Base-by-base conservation (phyloP, 1,140 invertebrate genomes). In the Drosophila sechellia region DNA sequence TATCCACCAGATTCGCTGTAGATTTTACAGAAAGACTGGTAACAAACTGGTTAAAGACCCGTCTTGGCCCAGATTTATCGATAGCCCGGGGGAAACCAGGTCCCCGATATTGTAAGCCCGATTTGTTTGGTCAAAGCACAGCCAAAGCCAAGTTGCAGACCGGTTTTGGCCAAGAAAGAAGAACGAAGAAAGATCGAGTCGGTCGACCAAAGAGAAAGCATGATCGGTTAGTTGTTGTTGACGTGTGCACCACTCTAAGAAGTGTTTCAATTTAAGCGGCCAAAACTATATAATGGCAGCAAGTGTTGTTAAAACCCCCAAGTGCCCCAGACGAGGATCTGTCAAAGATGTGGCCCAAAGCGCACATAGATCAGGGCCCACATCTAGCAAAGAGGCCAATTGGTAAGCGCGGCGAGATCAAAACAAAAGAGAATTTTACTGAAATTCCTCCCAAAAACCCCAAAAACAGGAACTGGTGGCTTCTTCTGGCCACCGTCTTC, bases 401-500 rank as follows among this genome's bases (percentile, higher is more conserved):
- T 66, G 83, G 81, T 85, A 45, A 73, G 71, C 48, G 17, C 1
- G 10, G 5, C 35, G 25, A 34, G 35, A 13, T 39, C 13, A 39
- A 39, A 39, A 13, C 12, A 39, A 39, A 25, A 65, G 65, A 68
- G 58, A 77, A 60, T 72, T 22, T n/a, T 53, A 72, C 58, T 61
- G 13, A 50, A 72, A 46, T 60, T 53, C 22, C 12, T 13, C n/a
- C 12, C 8, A 45, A 45, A 42, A 13, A 20, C 8, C 8, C 31
- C 2, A 31, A 5, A 25, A 57, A 8, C n/a, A 91, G 90, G 53
- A 77, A 64, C n/a, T 89, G 83, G 83, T 89, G 77, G 68, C 13
- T 69, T 0, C 56, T 83, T 1, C 96, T 98, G 92, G 92, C 92
- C 37, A 63, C 94, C 25, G 93, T 98, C 78, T 91, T 96, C 48